Percentiles rank a stretch among this genome's conserved stretches.
Evolutionary conservation across 2,797 vertebrate species (phyloP).

Genomic region (Cossypha polioptera): DNA sequence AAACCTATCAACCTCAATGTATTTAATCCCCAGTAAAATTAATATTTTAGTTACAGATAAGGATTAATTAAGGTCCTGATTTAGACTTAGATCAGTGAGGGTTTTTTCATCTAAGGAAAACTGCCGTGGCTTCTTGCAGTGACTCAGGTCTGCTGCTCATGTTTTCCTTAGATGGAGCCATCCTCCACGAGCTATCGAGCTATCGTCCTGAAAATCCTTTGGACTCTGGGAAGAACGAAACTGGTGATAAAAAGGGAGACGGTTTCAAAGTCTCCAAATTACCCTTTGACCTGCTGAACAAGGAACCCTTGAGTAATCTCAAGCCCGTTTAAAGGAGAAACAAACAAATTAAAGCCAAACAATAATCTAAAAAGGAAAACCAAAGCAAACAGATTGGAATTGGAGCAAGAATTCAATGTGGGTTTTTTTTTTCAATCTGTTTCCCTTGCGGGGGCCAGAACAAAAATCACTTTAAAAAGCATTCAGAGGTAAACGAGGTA

Average conservation of each 20-base stretch:
- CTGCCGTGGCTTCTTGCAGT: background rate
- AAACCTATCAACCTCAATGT: background rate
- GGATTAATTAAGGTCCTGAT: background rate
- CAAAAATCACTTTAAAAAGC: constrained; percentile 19
- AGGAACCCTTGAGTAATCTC: constrained; percentile 59
- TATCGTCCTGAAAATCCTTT: constrained; percentile 56
- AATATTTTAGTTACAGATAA: background rate
- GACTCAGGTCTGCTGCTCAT: constrained; percentile 11
- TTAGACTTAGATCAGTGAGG: background rate
- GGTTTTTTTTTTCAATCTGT: background rate
- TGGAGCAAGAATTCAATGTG: background rate
- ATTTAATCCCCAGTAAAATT: background rate
- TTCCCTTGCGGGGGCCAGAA: background rate
- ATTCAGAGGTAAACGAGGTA: constrained; percentile 20
- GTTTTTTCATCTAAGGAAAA: background rate
- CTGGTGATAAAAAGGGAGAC: constrained; percentile 59
- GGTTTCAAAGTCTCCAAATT: constrained; percentile 60
- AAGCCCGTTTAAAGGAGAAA: constrained; percentile 55
- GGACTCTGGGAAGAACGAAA: constrained; percentile 47
- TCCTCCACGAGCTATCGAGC: constrained; percentile 15
- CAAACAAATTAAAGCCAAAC: constrained; percentile 58
- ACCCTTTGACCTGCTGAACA: constrained; percentile 62
- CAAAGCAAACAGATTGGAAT: constrained; percentile 33
- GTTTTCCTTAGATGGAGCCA: constrained; percentile 36
- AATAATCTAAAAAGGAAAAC: constrained; percentile 56